Conservation (phyloP, 35 echinoderm and acorn worm genomes). For the Apostichopus japonicus region DNA sequence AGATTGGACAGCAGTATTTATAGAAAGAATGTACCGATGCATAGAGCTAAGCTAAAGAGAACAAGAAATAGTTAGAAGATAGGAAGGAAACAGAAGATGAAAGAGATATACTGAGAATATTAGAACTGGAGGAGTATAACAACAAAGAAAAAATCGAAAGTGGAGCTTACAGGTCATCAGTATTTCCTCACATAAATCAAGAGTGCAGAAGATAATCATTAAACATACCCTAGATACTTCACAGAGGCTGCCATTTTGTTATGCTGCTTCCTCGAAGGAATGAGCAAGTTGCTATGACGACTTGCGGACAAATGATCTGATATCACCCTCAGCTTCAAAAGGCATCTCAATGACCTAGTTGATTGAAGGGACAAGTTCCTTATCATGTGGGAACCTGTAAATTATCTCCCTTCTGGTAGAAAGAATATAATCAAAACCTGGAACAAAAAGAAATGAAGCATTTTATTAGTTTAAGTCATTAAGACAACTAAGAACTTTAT, state of each 20-base stretch:
- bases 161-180: too few relatives aligned
- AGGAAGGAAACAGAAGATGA: too few relatives aligned
- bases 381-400: background rate
- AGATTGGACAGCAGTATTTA: too few relatives aligned
- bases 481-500: too few relatives aligned
- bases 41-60: too few relatives aligned
- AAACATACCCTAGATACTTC: slow-evolving; percentile 7
- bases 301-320: background rate
- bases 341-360: background rate
- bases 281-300: background rate
- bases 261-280: background rate
- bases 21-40: too few relatives aligned
- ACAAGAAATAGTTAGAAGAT: too few relatives aligned
- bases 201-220: background rate
- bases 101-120: too few relatives aligned
- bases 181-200: background rate
- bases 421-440: background rate
- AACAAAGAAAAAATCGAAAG: too few relatives aligned
- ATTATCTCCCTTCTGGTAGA: background rate
- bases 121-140: too few relatives aligned
- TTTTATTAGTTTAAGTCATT: too few relatives aligned
- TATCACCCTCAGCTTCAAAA: slow-evolving; percentile 11
- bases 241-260: slow-evolving; percentile 24
- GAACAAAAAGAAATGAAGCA: background rate
- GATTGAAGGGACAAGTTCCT: background rate